Conservation (phyloP, 2,113 vertebrate genomes). For the Opisthocomus hoazin region DNA sequence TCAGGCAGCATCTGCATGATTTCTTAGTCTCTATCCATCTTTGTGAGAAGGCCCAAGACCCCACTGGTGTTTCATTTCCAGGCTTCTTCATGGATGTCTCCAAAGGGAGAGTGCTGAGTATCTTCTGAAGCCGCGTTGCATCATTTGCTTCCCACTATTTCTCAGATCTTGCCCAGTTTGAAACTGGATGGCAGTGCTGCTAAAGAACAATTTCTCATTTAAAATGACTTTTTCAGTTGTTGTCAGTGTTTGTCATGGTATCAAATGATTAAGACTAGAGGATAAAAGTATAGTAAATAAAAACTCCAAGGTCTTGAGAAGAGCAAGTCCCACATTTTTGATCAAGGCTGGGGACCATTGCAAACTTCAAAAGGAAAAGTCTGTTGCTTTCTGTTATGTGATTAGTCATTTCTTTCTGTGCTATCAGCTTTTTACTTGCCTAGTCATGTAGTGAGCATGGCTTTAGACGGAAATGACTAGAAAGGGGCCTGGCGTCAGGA, state of each 20-base stretch:
- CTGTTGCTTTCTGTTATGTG: not conserved
- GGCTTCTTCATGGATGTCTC: not conserved
- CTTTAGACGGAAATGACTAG: not conserved
- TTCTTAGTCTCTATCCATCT: not conserved
- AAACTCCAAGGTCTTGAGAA: not conserved
- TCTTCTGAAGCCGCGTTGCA: not conserved
- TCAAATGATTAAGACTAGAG: not conserved
- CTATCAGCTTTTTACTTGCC: not conserved
- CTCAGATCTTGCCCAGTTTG: not conserved
- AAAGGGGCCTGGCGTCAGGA: not conserved
- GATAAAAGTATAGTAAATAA: not conserved
- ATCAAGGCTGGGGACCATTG: not conserved
- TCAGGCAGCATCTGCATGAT: not conserved
- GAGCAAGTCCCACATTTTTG: not conserved
- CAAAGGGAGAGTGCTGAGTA: not conserved
- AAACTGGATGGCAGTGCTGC: not conserved
- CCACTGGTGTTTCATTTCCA: not conserved
- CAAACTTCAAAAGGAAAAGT: not conserved
- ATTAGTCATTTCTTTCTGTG: not conserved
- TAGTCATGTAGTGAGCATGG: not conserved
- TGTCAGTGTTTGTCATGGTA: not conserved
- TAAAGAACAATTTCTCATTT: not conserved
- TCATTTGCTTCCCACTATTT: not conserved
- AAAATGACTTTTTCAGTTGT: not conserved
- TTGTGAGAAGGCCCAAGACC: not conserved